Conservation (phyloP, 1,140 invertebrate species). For the Heliconius hewitsoni region DNA sequence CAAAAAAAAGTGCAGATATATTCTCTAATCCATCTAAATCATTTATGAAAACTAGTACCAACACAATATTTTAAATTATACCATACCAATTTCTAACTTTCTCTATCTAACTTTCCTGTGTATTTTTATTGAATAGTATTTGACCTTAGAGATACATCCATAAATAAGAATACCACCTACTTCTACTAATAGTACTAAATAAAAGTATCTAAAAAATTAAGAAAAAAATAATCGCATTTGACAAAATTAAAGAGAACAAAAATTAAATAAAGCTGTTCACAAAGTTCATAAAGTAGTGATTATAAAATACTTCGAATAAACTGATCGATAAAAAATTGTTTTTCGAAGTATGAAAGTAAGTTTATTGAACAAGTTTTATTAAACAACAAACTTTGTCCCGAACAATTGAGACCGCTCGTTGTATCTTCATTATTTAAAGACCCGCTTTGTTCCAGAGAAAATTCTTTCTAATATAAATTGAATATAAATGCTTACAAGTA, state of each 20-base stretch:
- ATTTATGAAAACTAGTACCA: not conserved
- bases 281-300: constrained; percentile 13
- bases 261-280: not conserved
- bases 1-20: no score
- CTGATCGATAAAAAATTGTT: constrained; percentile 31
- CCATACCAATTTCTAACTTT: no score
- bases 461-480: not conserved
- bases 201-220: not conserved
- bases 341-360: constrained; percentile 29
- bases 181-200: no score
- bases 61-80: not conserved
- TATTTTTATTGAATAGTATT: no score
- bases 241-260: not conserved
- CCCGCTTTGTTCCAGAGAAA: not conserved
- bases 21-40: no score
- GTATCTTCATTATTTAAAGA: constrained; percentile 32
- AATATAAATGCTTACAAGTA: not conserved
- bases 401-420: constrained; percentile 33
- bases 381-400: constrained; percentile 29
- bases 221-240: not conserved
- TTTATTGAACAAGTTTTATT: constrained; percentile 27
- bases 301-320: constrained; percentile 18
- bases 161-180: no score
- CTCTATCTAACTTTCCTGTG: no score
- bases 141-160: no score